Evolutionary conservation across 2,797 vertebrate genomes (phyloP).

Genomic region (Phataginus tetradactyla): DNA sequence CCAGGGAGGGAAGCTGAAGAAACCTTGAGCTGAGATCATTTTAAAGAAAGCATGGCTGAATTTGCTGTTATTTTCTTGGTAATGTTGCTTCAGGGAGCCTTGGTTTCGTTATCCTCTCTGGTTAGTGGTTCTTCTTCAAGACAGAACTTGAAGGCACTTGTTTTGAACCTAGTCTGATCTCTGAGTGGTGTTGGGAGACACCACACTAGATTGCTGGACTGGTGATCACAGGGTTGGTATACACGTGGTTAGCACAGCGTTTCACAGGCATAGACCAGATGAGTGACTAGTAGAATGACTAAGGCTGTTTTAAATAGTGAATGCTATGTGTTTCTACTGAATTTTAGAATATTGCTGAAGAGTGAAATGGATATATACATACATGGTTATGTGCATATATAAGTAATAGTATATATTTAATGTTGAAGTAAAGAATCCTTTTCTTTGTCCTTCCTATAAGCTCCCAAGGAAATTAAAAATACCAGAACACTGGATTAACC

Average conservation of each 20-base stretch:
- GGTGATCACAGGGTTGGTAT: not conserved
- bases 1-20: not conserved
- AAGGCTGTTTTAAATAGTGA: not conserved
- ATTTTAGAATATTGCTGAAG: slow-evolving; percentile 14
- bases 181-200: not conserved
- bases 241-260: not conserved
- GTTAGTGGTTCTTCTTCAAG: not conserved
- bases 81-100: not conserved
- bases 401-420: slow-evolving; percentile 20
- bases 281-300: not conserved
- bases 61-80: slow-evolving; percentile 33
- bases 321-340: not conserved
- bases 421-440: slow-evolving; percentile 46
- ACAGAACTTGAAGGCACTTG: not conserved
- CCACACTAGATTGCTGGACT: not conserved
- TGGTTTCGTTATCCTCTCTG: not conserved
- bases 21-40: slow-evolving; percentile 10
- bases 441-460: slow-evolving; percentile 24
- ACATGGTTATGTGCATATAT: not conserved
- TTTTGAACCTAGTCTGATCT: not conserved
- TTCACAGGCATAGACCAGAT: not conserved
- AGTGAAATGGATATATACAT: not conserved
- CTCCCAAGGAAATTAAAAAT: slow-evolving; percentile 57
- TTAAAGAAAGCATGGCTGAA: not conserved
- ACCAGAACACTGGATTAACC: slow-evolving; percentile 17